Base-by-base conservation (phyloP, 2,888 invertebrate species). In the Isotomurus palustris region DNA sequence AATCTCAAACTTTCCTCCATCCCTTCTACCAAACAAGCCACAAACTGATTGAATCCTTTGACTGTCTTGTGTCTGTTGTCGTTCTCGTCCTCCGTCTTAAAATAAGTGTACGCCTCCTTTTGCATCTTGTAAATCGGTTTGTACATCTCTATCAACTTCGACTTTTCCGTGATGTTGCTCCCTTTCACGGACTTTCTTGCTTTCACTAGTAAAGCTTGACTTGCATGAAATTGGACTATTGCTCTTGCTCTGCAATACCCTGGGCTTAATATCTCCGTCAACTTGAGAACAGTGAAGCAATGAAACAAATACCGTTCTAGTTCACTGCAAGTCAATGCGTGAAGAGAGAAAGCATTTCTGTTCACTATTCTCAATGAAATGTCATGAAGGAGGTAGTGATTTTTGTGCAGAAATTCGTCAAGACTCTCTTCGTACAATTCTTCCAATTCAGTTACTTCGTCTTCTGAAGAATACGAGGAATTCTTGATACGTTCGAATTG, bases 341-440 rank as follows among this genome's bases (percentile, higher is more conserved):
- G 61, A 21, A 64, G 47, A 19, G 53, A 55, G 4, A 61, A 56
- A n/a, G 58, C 58, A 41, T 64, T 61, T 40, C 58, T 36, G 49
- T 58, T 64, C 4, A 61, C 58, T 21, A 64, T 64, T 59, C 64
- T 19, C 17, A 64, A 35, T 2, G 64, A 64, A n/a, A 64, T 64
- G 12, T 64, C 64, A 17, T 58, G 61, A 4, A 64, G 49, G 32
- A 61, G 36, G 25, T 56, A 64, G 32, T 64, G 64, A 49, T 64
- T 64, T 53, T 44, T 43, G 32, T 64, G 64, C 5, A 64, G 32
- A 36, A 53, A 38, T 19, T 49, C 50, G 35, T 50, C 43, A 17
- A 41, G 19, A 40, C 56, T 50, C 10, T 61, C 56, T 29, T 58
- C 51, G 38, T 58, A 64, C 27, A 64, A 35, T 21, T 56, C 58